phyloP scores from a whole-genome alignment of 2,797 vertebrate species.

The Buceros bicornis region DNA sequence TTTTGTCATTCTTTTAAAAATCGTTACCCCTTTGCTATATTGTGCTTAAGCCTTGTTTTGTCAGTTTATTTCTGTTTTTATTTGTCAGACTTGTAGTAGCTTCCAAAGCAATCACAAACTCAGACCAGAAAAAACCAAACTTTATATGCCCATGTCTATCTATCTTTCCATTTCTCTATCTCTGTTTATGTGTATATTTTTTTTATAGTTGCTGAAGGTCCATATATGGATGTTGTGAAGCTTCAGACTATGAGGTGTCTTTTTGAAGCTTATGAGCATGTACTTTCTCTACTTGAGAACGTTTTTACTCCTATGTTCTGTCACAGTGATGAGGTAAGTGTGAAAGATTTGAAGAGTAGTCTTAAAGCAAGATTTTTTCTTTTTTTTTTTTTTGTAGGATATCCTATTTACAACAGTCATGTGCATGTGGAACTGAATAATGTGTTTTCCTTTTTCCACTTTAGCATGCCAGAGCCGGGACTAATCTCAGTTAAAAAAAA shows the following conservation, averaged over 20 bases:
- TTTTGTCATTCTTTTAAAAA: not conserved
- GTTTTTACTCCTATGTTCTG: slow-evolving; percentile 98
- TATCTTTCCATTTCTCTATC: not conserved
- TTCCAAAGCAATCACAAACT: not conserved
- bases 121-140: not conserved
- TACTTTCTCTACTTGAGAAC: slow-evolving; percentile 92
- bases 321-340: slow-evolving; percentile 93
- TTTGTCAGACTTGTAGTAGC: not conserved
- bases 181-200: not conserved
- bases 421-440: not conserved
- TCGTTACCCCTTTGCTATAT: not conserved
- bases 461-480: not conserved
- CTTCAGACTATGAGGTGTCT: slow-evolving; percentile 94
- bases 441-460: not conserved
- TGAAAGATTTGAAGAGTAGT: not conserved
- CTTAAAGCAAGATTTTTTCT: not conserved
- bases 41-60: not conserved
- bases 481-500: not conserved
- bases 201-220: slow-evolving; percentile 87
- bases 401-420: fast-evolving
- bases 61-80: not conserved
- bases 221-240: slow-evolving; percentile 89
- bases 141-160: not conserved
- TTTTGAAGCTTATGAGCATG: slow-evolving; percentile 96
- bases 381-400: not conserved